phyloP scores from a whole-genome alignment of 2,888 invertebrate species.

The Physocephala rufipes region DNA sequence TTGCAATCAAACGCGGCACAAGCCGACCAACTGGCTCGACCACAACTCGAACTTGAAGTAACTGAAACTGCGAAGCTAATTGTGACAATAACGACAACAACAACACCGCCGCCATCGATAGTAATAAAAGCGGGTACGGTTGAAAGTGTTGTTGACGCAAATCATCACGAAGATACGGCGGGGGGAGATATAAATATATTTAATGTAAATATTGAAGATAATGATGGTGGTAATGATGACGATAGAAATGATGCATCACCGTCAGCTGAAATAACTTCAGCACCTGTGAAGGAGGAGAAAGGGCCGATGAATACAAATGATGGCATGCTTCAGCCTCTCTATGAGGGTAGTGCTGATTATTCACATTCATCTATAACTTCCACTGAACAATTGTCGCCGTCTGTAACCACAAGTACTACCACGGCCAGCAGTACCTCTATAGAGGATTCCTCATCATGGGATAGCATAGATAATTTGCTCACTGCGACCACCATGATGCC shows the following conservation, averaged over 20 bases:
- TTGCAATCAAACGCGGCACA: slow-evolving; percentile 41
- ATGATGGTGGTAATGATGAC: slow-evolving; percentile 41
- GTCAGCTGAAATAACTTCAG: slow-evolving; percentile 3
- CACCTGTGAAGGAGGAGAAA: slow-evolving; percentile 31
- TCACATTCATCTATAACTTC: slow-evolving; percentile 22
- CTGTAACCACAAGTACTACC: background rate
- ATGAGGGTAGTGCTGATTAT: slow-evolving; percentile 22
- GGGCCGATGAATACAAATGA: slow-evolving; percentile 39
- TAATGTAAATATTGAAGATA: slow-evolving; percentile 49
- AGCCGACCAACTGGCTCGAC: slow-evolving; percentile 49
- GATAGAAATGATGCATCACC: slow-evolving; percentile 9
- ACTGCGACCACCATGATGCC: slow-evolving; percentile 54
- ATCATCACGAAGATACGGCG: slow-evolving; percentile 1
- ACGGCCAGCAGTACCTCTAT: slow-evolving; percentile 42
- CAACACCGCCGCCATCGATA: slow-evolving; percentile 29
- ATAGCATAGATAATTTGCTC: slow-evolving; percentile 59
- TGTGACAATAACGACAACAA: slow-evolving; percentile 3
- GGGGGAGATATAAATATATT: slow-evolving; percentile 55
- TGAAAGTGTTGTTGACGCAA: slow-evolving; percentile 2
- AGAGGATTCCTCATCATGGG: slow-evolving; percentile 56
- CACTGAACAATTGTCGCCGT: slow-evolving; percentile 25
- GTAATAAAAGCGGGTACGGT: slow-evolving; percentile 34
- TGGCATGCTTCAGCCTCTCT: background rate
- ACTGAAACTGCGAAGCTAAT: slow-evolving; percentile 27
- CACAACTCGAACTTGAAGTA: slow-evolving; percentile 43